Evolutionary conservation across 1,140 invertebrate species (phyloP), one percentile per base, ranked within the genome.

Genomic region (Pseudachorutes palmiensis): DNA sequence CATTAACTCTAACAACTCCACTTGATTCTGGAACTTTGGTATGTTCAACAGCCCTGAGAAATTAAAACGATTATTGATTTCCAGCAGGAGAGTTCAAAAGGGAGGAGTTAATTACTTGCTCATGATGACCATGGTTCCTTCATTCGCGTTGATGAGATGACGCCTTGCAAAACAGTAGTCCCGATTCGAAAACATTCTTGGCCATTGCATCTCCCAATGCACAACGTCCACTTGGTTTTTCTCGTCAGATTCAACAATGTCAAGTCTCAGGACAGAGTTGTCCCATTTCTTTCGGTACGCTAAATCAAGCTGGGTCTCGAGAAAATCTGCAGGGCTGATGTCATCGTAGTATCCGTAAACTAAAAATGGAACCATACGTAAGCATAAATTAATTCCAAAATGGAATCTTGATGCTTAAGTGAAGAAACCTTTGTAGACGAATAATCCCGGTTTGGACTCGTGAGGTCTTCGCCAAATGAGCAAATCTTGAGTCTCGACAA

Each of bases 151-250:
- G 31, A 85, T 78, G 3, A 83, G 71, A 76, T 87, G 90, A 3
- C 88, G 81, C 2, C 90, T 81, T 69, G 89, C 85, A 76, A 89
- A 94, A 0, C 92, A 88, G 76, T 94, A 94, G 77, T 93, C 91
- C 32, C 91, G 82, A 77, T 94, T 92, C 1, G 87, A 82, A 78
- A 92, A 92, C 70, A 92, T 79, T 75, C 82, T 84, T 12, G 29
- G 29, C 29, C 33, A 32, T 29, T 86, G 80, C 78, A 91, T 88
- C 80, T 92, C 90, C 90, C 90, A 94, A 75, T 92, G 91, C 61
- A 92, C 81, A 29, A 92, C 78, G 78, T 91, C 88, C 61, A 84
- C 85, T 65, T 78, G 63, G 72, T 74, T 74, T 19, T 72, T 71
- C 22, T 83, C 82, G 76, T 91, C 85, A 26, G 82, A 81, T 72